Percentiles rank a stretch among this genome's conserved stretches.
These are phyloP conservation scores for Hydrocynus forskahlii DNA, from an alignment of 2,797 vertebrate species.

Conservation along the genomic window DNA sequence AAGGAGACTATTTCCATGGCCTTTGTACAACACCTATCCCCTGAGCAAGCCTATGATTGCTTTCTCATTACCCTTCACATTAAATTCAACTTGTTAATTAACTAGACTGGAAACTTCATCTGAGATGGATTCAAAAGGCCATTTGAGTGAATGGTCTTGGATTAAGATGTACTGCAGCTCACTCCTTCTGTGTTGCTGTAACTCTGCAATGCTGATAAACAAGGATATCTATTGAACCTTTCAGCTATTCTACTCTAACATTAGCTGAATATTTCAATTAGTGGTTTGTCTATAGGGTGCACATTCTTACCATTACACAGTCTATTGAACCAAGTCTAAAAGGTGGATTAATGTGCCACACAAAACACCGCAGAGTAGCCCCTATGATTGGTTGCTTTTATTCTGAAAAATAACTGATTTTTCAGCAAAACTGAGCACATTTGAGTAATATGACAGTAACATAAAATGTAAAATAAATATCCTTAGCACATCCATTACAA, in stretches of 20 bases:
- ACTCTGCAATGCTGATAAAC: slow-evolving; percentile 46
- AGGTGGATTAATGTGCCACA: background rate
- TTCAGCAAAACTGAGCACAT: background rate
- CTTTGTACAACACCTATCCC: slow-evolving; percentile 74
- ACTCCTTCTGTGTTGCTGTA: slow-evolving; percentile 55
- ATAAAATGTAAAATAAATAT: background rate
- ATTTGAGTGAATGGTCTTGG: slow-evolving; percentile 57
- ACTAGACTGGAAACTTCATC: slow-evolving; percentile 73
- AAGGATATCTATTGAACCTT: slow-evolving; percentile 49
- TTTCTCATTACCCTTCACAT: slow-evolving; percentile 78
- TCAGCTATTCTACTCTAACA: background rate
- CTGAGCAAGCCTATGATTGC: slow-evolving; percentile 74
- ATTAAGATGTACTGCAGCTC: slow-evolving; percentile 58
- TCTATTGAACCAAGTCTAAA: background rate
- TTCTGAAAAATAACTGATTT: background rate
- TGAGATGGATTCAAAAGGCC: slow-evolving; percentile 57
- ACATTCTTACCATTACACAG: slow-evolving; percentile 14
- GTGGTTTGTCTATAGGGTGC: slow-evolving; percentile 39
- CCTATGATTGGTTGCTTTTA: background rate
- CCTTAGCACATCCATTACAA: background rate
- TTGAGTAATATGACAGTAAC: background rate
- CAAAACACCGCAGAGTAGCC: background rate
- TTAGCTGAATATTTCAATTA: slow-evolving; percentile 47
- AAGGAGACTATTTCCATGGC: slow-evolving; percentile 72
- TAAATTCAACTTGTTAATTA: slow-evolving; percentile 83